Evolutionary conservation across 2,888 invertebrate species (phyloP).

Genomic region (Dryobotodes eremita): DNA sequence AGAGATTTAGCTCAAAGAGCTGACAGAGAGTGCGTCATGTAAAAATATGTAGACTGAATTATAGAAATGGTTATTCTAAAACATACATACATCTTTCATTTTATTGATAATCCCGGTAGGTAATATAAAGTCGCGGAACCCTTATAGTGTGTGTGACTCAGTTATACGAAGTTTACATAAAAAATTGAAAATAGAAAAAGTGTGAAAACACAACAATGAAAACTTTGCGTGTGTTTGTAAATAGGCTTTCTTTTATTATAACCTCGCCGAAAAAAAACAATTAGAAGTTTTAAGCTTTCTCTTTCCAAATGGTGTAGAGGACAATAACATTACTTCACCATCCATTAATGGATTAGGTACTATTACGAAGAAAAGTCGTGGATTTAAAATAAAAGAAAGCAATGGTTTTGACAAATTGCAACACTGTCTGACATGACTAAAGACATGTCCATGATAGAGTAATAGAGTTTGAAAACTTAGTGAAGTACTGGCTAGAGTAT

Average conservation of each 20-base stretch:
- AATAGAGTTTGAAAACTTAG: not conserved
- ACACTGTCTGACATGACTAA: not conserved
- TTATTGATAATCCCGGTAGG: not conserved
- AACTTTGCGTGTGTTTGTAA: not conserved
- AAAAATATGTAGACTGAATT: not conserved
- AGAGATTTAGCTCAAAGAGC: not conserved
- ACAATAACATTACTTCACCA: slow-evolving; percentile 27
- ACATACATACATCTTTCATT: not conserved
- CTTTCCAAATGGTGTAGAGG: slow-evolving; percentile 18
- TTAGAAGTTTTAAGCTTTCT: slow-evolving; percentile 29
- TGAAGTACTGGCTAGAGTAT: not conserved
- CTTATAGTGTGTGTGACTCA: not conserved
- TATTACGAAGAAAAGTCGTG: not conserved
- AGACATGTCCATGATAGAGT: not conserved
- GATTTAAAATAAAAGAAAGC: not conserved
- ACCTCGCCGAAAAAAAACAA: not conserved
- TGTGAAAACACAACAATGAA: not conserved
- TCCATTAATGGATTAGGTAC: slow-evolving; percentile 7
- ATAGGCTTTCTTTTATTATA: slow-evolving; percentile 1
- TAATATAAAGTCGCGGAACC: not conserved
- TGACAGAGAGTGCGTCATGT: too few species aligned
- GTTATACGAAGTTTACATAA: not conserved
- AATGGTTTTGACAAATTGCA: not conserved
- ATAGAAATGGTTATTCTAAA: not conserved
- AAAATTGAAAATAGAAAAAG: not conserved